A percentile compares a stretch with the other conserved stretches of the same genome.
Evolutionary conservation across 2,888 invertebrate species (phyloP).

Genomic region (Harmothoe impar): DNA sequence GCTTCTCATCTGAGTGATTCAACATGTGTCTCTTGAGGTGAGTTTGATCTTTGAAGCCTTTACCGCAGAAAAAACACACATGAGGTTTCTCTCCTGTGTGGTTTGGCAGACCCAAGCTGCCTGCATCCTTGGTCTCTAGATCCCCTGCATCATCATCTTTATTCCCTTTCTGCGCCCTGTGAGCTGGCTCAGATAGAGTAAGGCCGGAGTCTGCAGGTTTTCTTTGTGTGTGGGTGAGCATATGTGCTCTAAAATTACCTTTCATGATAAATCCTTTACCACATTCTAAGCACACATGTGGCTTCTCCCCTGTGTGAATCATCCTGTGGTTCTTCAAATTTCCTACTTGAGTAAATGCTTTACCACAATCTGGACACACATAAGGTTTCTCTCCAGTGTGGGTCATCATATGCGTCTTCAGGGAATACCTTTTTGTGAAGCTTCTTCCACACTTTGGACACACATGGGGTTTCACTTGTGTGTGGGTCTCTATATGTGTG

Average conservation of each 20-base stretch:
- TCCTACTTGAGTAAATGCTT: neutral
- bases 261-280: neutral
- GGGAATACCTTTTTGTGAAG: neutral
- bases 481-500: neutral
- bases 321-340: neutral
- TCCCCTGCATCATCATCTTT: no score
- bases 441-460: neutral
- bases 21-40: neutral
- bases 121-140: no score
- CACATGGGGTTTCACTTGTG: neutral
- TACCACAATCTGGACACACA: conserved; percentile 12
- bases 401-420: neutral
- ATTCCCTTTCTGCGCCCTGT: no score
- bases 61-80: no score
- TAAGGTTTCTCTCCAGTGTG: conserved; percentile 26
- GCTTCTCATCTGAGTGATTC: neutral
- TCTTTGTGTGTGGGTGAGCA: neutral
- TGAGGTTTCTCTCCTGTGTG: no score
- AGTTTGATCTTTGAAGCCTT: neutral
- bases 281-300: neutral
- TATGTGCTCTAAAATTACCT: neutral
- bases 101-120: no score
- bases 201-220: no score
- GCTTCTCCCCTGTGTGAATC: conserved; percentile 28
- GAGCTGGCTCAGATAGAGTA: no score